Conservation (phyloP, 1,140 invertebrate genomes). For the Anagrus nilaparvatae region DNA sequence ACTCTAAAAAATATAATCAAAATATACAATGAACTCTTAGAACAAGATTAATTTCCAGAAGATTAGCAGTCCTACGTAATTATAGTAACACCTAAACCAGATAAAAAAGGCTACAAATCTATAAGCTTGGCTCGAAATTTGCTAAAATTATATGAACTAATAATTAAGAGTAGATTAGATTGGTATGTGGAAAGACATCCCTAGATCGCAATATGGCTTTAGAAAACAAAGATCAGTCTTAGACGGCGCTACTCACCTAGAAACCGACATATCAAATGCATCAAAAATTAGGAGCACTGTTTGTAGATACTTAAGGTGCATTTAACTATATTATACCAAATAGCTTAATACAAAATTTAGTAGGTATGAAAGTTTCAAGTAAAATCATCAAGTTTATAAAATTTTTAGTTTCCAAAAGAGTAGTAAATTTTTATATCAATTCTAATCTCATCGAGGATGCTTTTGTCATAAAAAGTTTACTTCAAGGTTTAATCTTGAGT, state of each 20-base stretch:
- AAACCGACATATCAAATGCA: constrained; percentile 1
- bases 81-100: constrained; percentile 13
- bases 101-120: constrained; percentile 11
- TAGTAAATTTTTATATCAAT: constrained; percentile 4
- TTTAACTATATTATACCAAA: constrained; percentile 15
- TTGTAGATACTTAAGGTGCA: constrained; percentile 18
- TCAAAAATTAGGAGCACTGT: constrained; percentile 1
- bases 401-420: constrained; percentile 1
- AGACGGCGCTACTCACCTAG: constrained; percentile 11
- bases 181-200: constrained; percentile 12
- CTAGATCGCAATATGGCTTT: constrained; percentile 15
- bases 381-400: constrained; percentile 1
- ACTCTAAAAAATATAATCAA: too few relatives aligned
- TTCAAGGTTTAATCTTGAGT: constrained; percentile 14
- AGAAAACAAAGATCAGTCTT: constrained; percentile 11
- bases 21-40: constrained; percentile 5
- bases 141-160: constrained; percentile 17
- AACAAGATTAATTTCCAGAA: not conserved
- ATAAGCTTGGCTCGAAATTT: constrained; percentile 18
- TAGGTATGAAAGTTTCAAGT: not conserved
- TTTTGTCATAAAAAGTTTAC: constrained; percentile 9
- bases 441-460: not conserved
- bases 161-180: constrained; percentile 14
- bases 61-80: constrained; percentile 6
- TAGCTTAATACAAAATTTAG: constrained; percentile 8